Conservation (phyloP, 2,888 invertebrate species). For the Linnaemya vulpina region DNA sequence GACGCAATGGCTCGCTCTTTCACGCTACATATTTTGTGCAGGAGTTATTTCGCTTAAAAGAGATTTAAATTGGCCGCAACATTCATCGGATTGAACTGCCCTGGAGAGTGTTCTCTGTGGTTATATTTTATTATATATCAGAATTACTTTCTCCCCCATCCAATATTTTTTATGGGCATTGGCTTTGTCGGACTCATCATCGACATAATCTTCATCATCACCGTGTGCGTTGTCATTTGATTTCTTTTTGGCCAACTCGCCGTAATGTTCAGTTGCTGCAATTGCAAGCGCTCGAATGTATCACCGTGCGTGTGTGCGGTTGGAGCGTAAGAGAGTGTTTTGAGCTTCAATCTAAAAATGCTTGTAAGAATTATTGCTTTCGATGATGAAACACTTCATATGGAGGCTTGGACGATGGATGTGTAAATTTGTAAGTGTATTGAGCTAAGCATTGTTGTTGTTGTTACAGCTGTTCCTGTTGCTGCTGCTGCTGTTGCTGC, state of each 20-base stretch:
- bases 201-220: conserved; percentile 33
- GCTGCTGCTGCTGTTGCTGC: conserved; percentile 68
- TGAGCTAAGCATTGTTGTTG: conserved; percentile 50
- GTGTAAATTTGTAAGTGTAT: conserved; percentile 51
- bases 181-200: conserved; percentile 1
- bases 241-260: conserved; percentile 47
- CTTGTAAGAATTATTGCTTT: conserved; percentile 79
- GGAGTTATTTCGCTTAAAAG: too few relatives aligned
- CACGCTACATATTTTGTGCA: too few relatives aligned
- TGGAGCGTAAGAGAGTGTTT: conserved; percentile 12
- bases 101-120: too few relatives aligned
- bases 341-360: conserved; percentile 66
- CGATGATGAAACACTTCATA: conserved; percentile 78
- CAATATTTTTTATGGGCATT: conserved; percentile 16
- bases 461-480: conserved; percentile 19
- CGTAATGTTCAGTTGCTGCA: conserved; percentile 45
- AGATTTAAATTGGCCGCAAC: too few relatives aligned
- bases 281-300: conserved; percentile 50
- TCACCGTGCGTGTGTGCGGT: conserved; percentile 43
- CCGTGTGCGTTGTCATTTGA: conserved; percentile 15
- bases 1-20: too few relatives aligned
- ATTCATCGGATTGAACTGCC: too few relatives aligned
- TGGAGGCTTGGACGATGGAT: conserved; percentile 45
- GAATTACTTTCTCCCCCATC: background rate
- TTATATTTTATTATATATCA: background rate